Evolutionary conservation across 2,113 vertebrate species (phyloP).

Genomic region (Odocoileus virginianus): DNA sequence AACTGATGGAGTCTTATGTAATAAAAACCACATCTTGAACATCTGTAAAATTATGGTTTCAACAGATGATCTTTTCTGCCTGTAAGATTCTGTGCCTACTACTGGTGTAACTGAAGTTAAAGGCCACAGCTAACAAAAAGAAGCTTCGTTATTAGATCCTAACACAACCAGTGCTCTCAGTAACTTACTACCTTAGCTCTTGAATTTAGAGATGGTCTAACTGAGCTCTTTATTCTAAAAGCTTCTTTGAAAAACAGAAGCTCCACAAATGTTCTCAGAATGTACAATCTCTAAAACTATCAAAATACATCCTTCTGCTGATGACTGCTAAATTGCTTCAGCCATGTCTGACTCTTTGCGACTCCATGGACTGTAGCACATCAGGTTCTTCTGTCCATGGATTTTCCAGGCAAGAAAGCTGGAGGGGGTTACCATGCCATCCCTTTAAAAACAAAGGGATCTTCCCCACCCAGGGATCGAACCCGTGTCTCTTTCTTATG

Average conservation of each 20-base stretch:
- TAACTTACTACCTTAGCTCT: background rate
- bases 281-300: background rate
- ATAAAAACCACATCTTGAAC: background rate
- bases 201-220: background rate
- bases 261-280: background rate
- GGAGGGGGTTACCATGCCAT: background rate
- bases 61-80: background rate
- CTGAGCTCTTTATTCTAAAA: background rate
- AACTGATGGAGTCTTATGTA: background rate
- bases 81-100: background rate
- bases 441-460: background rate
- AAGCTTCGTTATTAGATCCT: background rate
- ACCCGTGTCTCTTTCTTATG: background rate
- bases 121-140: background rate
- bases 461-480: background rate
- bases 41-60: background rate
- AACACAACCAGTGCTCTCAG: background rate
- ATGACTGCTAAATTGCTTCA: background rate
- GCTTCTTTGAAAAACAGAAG: background rate
- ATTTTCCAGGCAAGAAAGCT: background rate
- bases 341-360: background rate
- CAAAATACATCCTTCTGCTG: background rate
- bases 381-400: background rate
- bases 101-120: background rate
- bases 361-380: background rate